Base-by-base conservation (phyloP, 2,888 invertebrate genomes). In the Lottia scabra region DNA sequence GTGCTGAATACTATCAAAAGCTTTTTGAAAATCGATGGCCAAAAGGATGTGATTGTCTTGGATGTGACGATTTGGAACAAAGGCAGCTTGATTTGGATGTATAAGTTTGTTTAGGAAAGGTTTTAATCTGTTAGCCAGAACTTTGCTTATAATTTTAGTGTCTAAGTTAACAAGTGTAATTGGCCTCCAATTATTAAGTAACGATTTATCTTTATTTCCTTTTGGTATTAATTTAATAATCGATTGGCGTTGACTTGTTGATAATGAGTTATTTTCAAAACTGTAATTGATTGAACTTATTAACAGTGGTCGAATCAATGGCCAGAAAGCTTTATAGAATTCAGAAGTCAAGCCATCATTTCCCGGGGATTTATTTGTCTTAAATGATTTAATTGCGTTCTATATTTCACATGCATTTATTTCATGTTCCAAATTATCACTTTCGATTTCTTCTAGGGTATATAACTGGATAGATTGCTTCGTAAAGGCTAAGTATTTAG, bases 341-440 rank as follows among this genome's bases (percentile, higher is more conserved):
- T 30, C 30, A 30, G 30, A 30, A 30, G 30, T 30, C 30, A 30
- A 30, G 30, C 30, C 30, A 30, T 30, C 30, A 30, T 30, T 30
- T 30, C 30, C 30, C 30, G 30, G 30, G 30, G 30, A 30, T 30
- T 30, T 30, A 30, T 30, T 30, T 30, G 30, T 30, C 30, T 30
- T 30, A 30, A 30, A 30, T 30, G 30, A 30, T 30, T 30, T 30
- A 30, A 30, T 30, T 30, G 30, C 30, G 30, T 30, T 30, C 30
- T 48, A 12, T 48, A 48, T 48, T n/a, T 48, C 48, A n/a, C 15
- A n/a, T 48, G 2, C 15, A n/a, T 48, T 10, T 6, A n/a, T 48
- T 48, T 48, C 48, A 48, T n/a, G n/a, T 15, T 48, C n/a, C n/a
- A 48, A n/a, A 48, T 48, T 48, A 48, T 48, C 48, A 48, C 48